Conservation (phyloP, 2,797 vertebrate species). For the Glossophaga mutica region DNA sequence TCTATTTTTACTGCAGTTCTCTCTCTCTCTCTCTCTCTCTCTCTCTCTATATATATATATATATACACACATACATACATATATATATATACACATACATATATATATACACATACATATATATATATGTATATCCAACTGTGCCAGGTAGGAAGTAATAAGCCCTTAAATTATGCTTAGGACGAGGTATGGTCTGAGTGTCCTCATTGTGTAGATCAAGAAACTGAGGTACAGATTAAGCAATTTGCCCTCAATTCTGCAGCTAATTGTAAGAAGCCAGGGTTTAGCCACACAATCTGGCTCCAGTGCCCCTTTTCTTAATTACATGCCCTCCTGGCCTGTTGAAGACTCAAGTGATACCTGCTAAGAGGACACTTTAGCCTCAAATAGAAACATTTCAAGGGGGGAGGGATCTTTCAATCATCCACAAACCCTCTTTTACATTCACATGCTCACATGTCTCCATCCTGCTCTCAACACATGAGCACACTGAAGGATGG, state of each 20-base stretch:
- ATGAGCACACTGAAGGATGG: too few species aligned
- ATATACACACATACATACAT: too few species aligned
- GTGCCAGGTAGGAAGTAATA: neutral
- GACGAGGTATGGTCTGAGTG: neutral
- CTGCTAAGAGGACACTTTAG: neutral
- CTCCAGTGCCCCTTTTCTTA: neutral
- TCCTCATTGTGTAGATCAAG: neutral
- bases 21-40: too few species aligned
- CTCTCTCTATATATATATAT: neutral
- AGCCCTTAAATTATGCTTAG: neutral
- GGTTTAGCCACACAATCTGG: neutral
- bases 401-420: neutral
- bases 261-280: neutral
- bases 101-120: neutral
- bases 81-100: neutral
- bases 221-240: neutral
- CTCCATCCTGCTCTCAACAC: neutral
- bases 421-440: neutral
- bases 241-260: neutral
- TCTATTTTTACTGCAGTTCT: neutral
- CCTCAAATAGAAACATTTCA: neutral
- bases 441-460: neutral
- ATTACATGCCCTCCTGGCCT: neutral
- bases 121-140: neutral
- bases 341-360: neutral